These are phyloP conservation scores for Alcedo atthis DNA, from an alignment of 2,797 vertebrate species.

Conservation along the genomic window DNA sequence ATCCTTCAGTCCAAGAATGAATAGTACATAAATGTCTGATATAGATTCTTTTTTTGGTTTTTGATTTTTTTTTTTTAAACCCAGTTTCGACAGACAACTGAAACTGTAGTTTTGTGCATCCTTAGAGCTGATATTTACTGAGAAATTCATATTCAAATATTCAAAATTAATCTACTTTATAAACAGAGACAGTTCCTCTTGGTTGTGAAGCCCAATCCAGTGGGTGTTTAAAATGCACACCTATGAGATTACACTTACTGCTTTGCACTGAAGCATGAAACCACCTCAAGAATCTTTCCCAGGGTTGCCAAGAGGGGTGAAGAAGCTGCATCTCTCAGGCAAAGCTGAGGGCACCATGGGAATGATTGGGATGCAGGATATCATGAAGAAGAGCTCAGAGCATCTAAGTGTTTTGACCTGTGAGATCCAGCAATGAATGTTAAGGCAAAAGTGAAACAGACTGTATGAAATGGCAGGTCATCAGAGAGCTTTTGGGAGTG, in stretches of 20 bases:
- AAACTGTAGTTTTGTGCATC: not conserved
- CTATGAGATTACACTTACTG: not conserved
- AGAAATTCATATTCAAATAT: not conserved
- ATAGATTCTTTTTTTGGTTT: not conserved
- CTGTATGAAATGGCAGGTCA: not conserved
- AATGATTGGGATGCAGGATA: not conserved
- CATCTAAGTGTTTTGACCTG: not conserved
- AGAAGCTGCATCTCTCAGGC: not conserved
- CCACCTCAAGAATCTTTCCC: not conserved
- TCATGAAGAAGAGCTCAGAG: not conserved
- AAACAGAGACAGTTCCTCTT: not conserved
- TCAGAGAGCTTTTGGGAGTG: not conserved
- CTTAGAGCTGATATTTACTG: not conserved
- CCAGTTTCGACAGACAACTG: not conserved
- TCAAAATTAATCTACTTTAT: not conserved
- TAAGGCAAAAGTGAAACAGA: not conserved
- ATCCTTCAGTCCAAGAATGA: not conserved
- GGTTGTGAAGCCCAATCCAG: not conserved
- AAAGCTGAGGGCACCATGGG: not conserved
- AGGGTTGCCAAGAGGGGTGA: not conserved
- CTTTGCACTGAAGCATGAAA: not conserved
- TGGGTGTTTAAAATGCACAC: not conserved
- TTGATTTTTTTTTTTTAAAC: not conserved
- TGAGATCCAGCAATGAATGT: not conserved
- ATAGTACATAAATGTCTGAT: not conserved